Conservation (phyloP, 2,113 vertebrate genomes). For the Forbesichthys agassizii region DNA sequence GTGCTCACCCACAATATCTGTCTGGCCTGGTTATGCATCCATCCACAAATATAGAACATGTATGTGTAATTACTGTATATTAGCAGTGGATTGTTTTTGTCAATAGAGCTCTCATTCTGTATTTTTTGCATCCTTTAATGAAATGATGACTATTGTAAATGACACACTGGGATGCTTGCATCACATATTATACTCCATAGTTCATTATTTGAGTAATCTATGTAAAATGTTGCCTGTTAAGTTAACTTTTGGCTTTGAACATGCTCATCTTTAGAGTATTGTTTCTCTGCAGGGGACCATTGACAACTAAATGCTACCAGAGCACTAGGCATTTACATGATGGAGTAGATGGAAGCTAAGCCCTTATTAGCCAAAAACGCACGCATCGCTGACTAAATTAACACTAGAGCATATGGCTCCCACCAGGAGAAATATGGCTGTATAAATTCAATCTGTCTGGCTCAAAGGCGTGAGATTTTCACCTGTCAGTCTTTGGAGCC, state of each 20-base stretch:
- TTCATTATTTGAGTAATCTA: not conserved
- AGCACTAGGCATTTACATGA: slow-evolving; percentile 10
- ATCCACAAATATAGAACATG: too few relatives aligned
- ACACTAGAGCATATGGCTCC: slow-evolving; percentile 12
- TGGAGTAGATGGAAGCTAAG: not conserved
- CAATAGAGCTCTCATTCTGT: too few relatives aligned
- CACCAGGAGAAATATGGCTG: slow-evolving; percentile 12
- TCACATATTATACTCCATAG: slow-evolving; percentile 3
- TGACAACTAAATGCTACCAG: not conserved
- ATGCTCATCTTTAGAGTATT: not conserved
- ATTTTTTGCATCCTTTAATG: too few relatives aligned
- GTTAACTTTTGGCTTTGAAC: not conserved
- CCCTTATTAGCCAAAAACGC: not conserved
- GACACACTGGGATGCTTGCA: not conserved
- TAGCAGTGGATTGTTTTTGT: too few relatives aligned
- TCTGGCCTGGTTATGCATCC: too few relatives aligned
- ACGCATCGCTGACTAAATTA: slow-evolving; percentile 3
- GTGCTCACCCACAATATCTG: slow-evolving; percentile 10
- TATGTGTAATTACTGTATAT: too few relatives aligned
- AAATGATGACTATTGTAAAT: too few relatives aligned
- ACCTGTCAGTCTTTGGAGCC: slow-evolving; percentile 22
- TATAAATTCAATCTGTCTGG: slow-evolving; percentile 9
- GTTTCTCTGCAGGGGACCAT: slow-evolving; percentile 2
- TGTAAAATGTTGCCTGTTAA: not conserved
- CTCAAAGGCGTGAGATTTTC: slow-evolving; percentile 15